A percentile compares a stretch with the other conserved stretches of the same genome.
Evolutionary conservation across 1,140 invertebrate species (phyloP).

Genomic region (Pachypeltis micranthus): DNA sequence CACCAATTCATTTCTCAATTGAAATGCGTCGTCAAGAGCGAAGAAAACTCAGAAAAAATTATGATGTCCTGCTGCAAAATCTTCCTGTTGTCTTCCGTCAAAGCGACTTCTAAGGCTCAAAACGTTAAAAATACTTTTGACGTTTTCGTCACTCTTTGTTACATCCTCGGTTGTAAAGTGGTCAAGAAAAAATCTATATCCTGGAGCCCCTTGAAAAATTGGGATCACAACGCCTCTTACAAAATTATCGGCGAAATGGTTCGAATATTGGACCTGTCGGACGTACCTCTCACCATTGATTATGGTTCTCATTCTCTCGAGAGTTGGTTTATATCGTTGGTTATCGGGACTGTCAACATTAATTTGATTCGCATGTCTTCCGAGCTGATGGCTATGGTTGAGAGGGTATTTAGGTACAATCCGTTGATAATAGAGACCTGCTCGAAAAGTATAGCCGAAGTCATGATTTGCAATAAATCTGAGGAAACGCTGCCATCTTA

Average conservation of each 20-base stretch:
- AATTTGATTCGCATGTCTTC: constrained; percentile 8
- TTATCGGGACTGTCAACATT: constrained; percentile 16
- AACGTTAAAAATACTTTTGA: constrained; percentile 10
- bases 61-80: background rate
- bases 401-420: constrained; percentile 15
- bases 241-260: constrained; percentile 11
- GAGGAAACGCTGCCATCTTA: background rate
- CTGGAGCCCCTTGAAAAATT: constrained; percentile 16
- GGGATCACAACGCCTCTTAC: constrained; percentile 14
- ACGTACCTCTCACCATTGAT: constrained; percentile 14
- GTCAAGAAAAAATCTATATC: constrained; percentile 16
- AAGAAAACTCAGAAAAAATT: background rate
- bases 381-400: constrained; percentile 16
- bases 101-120: constrained; percentile 8
- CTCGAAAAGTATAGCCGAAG: background rate
- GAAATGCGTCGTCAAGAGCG: background rate
- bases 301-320: constrained; percentile 7
- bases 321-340: constrained; percentile 18
- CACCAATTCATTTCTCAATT: background rate
- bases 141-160: constrained; percentile 11
- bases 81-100: background rate
- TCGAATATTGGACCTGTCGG: constrained; percentile 7
- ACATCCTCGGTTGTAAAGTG: constrained; percentile 14
- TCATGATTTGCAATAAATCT: constrained; percentile 12
- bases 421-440: constrained; percentile 17